phyloP scores from a whole-genome alignment of 2,113 vertebrate species.

The Sarotherodon lohbergeri region DNA sequence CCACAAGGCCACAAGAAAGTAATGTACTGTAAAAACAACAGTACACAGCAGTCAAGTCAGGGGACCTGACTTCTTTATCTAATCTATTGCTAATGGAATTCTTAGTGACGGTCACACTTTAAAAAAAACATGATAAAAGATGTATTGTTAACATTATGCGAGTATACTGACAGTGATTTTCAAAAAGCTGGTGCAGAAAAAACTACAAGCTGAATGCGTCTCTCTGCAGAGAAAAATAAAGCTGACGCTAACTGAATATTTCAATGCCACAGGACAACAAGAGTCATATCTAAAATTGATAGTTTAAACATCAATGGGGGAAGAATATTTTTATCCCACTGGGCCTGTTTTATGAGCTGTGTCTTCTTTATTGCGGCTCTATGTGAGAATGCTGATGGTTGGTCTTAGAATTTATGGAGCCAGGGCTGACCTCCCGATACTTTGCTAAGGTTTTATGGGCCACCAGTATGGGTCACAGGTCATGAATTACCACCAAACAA shows the following conservation, averaged over 20 bases:
- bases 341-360: slow-evolving; percentile 49
- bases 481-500: slow-evolving; percentile 63
- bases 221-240: not conserved
- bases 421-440: slow-evolving; percentile 39
- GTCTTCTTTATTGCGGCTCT: slow-evolving; percentile 49
- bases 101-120: not conserved
- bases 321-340: slow-evolving; percentile 28
- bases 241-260: not conserved
- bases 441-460: slow-evolving; percentile 46
- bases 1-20: not conserved
- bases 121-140: not conserved
- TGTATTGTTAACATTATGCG: not conserved
- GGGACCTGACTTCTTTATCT: not conserved
- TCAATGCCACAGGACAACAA: slow-evolving; percentile 14
- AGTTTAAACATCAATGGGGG: slow-evolving; percentile 12
- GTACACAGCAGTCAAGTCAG: not conserved
- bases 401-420: slow-evolving; percentile 56
- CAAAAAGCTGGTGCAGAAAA: not conserved
- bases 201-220: not conserved
- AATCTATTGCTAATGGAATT: not conserved
- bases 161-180: not conserved
- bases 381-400: slow-evolving; percentile 33
- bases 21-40: slow-evolving; percentile 1
- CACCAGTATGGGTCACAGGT: slow-evolving; percentile 48
- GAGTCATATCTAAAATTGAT: slow-evolving; percentile 33